Evolutionary conservation across 64 coral and sea anemone genomes (phyloP).

Genomic region (Stylophora pistillata): DNA sequence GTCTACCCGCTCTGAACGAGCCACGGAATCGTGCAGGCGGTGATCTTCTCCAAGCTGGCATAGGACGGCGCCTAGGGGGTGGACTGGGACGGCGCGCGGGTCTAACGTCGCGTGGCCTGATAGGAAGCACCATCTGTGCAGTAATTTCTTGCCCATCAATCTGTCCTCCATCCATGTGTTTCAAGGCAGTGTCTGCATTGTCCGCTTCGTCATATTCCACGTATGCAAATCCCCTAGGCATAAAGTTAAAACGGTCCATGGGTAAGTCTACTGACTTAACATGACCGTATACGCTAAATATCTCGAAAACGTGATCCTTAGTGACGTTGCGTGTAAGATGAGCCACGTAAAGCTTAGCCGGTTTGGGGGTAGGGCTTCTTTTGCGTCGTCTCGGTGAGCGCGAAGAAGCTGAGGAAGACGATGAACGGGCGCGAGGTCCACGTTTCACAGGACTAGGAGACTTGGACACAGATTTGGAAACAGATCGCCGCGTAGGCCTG

Average conservation of each 20-base stretch:
- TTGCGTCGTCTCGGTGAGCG: constrained; percentile 84
- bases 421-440: constrained; percentile 66
- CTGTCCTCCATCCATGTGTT: constrained; percentile 98
- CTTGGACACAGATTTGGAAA: constrained; percentile 70
- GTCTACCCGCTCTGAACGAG: constrained; percentile 60
- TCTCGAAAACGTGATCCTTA: constrained; percentile 95
- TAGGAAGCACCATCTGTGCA: constrained; percentile 80
- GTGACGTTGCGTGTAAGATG: constrained; percentile 92
- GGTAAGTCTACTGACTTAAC: constrained; percentile 93
- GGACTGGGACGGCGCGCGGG: constrained; percentile 73
- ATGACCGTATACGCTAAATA: constrained; percentile 95
- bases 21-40: constrained; percentile 80
- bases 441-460: constrained; percentile 60
- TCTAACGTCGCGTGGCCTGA: constrained; percentile 64
- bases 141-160: constrained; percentile 95
- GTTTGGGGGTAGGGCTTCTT: constrained; percentile 85
- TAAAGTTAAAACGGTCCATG: constrained; percentile 82
- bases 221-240: constrained; percentile 92
- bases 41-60: constrained; percentile 72
- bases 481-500: constrained; percentile 58
- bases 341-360: constrained; percentile 82
- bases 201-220: constrained; percentile 90
- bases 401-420: constrained; percentile 71
- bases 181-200: constrained; percentile 84
- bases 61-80: constrained; percentile 64